Conservation (phyloP, 2,888 invertebrate genomes). For the Entomobrya proxima region DNA sequence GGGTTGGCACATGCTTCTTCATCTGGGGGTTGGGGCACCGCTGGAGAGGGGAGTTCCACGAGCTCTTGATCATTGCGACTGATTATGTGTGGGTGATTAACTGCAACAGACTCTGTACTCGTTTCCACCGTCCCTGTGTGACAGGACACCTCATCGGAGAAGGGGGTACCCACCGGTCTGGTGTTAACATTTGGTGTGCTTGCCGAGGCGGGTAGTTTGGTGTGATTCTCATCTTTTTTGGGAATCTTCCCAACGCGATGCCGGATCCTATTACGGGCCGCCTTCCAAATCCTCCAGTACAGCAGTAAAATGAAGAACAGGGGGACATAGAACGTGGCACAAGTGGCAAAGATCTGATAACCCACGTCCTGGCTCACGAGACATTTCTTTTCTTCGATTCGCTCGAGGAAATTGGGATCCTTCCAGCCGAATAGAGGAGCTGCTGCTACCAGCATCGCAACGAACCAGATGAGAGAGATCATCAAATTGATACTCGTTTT, state of each 20-base stretch:
- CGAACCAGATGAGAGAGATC: conserved; percentile 90
- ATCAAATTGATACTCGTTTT: conserved; percentile 86
- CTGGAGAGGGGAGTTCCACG: conserved; percentile 60
- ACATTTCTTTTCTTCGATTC: conserved; percentile 83
- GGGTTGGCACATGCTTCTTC: conserved; percentile 72
- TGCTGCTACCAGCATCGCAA: conserved; percentile 89
- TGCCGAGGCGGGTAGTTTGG: conserved; percentile 55
- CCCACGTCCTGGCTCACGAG: conserved; percentile 90
- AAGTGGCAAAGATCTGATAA: conserved; percentile 75
- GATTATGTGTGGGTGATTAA: conserved; percentile 67
- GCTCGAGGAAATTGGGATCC: conserved; percentile 81
- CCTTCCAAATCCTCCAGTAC: conserved; percentile 93
- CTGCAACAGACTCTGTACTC: conserved; percentile 69
- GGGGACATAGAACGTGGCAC: conserved; percentile 91
- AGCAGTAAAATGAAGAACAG: conserved; percentile 90
- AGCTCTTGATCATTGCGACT: conserved; percentile 69
- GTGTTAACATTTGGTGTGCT: conserved; percentile 80
- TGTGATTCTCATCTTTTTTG: conserved; percentile 66
- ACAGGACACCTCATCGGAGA: conserved; percentile 72
- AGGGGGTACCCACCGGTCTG: conserved; percentile 63
- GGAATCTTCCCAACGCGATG: conserved; percentile 77
- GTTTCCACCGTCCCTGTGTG: conserved; percentile 71
- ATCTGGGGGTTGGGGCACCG: conserved; percentile 60
- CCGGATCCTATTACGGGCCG: conserved; percentile 90
- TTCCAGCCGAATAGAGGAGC: conserved; percentile 93